Evolutionary conservation across 1,140 invertebrate species (phyloP).

Genomic region (Sycophaga agraensis): DNA sequence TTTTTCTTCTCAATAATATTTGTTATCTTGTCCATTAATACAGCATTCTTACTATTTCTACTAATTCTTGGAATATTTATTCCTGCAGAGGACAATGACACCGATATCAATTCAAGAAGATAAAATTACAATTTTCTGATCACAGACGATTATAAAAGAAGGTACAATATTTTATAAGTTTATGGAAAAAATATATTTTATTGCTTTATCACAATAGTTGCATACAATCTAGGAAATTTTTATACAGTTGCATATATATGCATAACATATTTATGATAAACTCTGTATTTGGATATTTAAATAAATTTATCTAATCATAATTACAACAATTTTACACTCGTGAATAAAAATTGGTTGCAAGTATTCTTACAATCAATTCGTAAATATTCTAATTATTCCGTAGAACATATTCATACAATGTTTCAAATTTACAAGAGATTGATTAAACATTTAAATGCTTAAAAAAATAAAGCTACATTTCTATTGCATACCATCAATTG

Average conservation of each 20-base stretch:
- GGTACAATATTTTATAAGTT: background rate
- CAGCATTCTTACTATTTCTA: background rate
- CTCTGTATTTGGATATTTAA: background rate
- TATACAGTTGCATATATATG: too few relatives aligned
- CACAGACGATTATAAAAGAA: too few relatives aligned
- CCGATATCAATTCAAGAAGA: background rate
- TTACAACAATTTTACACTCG: constrained; percentile 1
- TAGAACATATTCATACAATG: background rate
- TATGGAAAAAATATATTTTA: constrained; percentile 48
- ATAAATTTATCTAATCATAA: background rate
- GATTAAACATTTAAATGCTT: background rate
- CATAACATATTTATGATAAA: background rate
- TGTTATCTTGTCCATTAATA: background rate
- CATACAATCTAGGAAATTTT: constrained; percentile 31
- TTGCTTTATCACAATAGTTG: constrained; percentile 43
- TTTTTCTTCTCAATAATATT: too few relatives aligned
- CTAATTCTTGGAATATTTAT: background rate
- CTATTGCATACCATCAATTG: background rate
- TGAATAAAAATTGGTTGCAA: background rate
- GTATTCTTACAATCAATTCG: constrained; percentile 2
- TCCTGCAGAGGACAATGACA: background rate
- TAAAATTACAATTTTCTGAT: background rate
- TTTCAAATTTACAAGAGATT: constrained; percentile 2
- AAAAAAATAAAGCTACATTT: constrained; percentile 10
- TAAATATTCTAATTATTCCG: background rate